Evolutionary conservation across 2,888 invertebrate genomes (phyloP).

Genomic region (Agapostemon virescens): DNA sequence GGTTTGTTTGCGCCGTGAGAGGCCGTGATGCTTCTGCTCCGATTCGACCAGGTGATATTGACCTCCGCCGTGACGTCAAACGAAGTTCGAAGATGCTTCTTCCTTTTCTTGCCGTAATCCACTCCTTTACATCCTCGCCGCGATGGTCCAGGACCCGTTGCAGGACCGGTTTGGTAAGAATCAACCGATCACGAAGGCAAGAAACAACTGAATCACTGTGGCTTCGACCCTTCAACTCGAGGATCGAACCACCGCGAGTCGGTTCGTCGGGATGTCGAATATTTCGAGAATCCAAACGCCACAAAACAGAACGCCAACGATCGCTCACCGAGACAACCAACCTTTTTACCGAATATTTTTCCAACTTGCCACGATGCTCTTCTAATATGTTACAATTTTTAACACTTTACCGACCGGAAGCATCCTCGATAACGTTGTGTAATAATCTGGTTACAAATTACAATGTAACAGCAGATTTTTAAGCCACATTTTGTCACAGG

Average conservation of each 20-base stretch:
- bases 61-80: slow-evolving; percentile 66
- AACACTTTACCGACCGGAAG: no score
- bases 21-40: slow-evolving; percentile 36
- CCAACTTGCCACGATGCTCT: not conserved
- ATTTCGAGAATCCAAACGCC: slow-evolving; percentile 45
- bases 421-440: no score
- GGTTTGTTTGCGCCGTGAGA: slow-evolving; percentile 12
- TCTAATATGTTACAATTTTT: no score
- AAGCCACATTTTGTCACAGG: no score
- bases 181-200: slow-evolving; percentile 66
- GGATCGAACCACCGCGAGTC: slow-evolving; percentile 44
- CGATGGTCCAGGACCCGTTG: slow-evolving; percentile 62
- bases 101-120: slow-evolving; percentile 52
- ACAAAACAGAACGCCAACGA: slow-evolving; percentile 25
- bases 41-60: slow-evolving; percentile 65
- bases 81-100: slow-evolving; percentile 65
- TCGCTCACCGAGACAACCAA: not conserved
- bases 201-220: slow-evolving; percentile 71
- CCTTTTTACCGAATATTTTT: not conserved
- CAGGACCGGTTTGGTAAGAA: slow-evolving; percentile 69
- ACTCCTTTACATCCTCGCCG: slow-evolving; percentile 51
- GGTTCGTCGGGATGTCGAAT: slow-evolving; percentile 53
- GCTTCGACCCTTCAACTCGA: slow-evolving; percentile 66
- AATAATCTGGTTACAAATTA: no score
- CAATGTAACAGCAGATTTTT: no score